Base-by-base conservation (phyloP, 2,888 invertebrate species). In the Synergus laeviventris region DNA sequence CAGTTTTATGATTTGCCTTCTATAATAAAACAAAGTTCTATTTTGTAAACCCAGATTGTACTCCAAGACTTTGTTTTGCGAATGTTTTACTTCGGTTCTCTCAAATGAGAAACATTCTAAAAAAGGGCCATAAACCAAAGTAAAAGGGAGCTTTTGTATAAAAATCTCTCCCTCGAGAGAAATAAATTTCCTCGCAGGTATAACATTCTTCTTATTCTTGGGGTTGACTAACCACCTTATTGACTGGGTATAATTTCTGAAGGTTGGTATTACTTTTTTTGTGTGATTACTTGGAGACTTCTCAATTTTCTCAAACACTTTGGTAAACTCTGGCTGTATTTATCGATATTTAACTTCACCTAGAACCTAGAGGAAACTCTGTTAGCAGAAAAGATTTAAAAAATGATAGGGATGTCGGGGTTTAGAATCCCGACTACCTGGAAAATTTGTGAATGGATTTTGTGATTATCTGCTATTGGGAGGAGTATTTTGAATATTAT, bases 121-220 rank as follows among this genome's bases (percentile, higher is more conserved):
- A 31, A 14, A 9, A 31, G 24, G 36, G n/a, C 16, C 31, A 14
- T 61, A 36, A 61, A 61, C 36, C 31, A 61, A 61, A 61, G n/a
- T 61, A 61, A 61, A 8, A 36, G 61, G 38, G 18, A 62, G 38
- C n/a, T 11, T 16, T n/a, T 16, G 9, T 39, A 62, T 9, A 38
- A 36, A 38, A 62, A 12, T 38, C 18, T 62, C 36, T 61, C 61
- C 62, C 62, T 11, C 0, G 62, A 38, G 38, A 11, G 62, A 62
- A 11, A 62, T 62, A 38, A 62, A 62, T n/a, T 62, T 62, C 36
- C 18, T 62, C 11, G 62, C 62, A 62, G 62, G 62, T 62, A n/a
- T n/a, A 62, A 1, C n/a, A 62, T 38, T 62, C 18, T 62, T 38
- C 62, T 62, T 38, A 4, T 38, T 38, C 38, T 11, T 1, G 62